phyloP scores from a whole-genome alignment of 2,797 vertebrate genomes.

The Buphagus erythrorhynchus region DNA sequence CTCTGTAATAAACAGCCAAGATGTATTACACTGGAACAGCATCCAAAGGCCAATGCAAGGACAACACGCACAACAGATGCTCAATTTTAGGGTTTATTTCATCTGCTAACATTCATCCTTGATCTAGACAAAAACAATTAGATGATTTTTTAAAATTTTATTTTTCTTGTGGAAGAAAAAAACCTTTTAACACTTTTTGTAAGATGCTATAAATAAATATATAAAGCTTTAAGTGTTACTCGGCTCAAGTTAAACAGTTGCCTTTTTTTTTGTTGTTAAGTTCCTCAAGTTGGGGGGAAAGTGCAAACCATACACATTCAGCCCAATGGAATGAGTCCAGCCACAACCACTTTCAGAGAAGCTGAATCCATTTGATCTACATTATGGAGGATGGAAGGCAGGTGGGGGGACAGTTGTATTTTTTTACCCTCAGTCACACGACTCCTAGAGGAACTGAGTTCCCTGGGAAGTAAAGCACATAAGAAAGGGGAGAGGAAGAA shows the following conservation, averaged over 20 bases:
- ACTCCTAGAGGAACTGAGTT: not conserved
- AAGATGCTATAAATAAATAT: conserved; percentile 83
- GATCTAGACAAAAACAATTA: conserved; percentile 76
- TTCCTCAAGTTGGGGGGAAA: conserved; percentile 10
- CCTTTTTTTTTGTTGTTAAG: conserved; percentile 28
- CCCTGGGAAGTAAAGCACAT: not conserved
- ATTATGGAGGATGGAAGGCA: not conserved
- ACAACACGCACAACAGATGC: not conserved
- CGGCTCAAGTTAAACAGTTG: conserved; percentile 68
- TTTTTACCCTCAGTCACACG: not conserved
- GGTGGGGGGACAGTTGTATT: not conserved
- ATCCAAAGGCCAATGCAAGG: not conserved
- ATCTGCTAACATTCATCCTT: conserved; percentile 77
- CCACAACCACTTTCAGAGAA: not conserved
- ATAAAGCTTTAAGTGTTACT: conserved; percentile 76
- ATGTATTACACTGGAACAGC: not conserved
- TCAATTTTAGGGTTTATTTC: conserved; percentile 78
- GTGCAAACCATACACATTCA: conserved; percentile 59
- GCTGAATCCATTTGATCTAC: conserved; percentile 13
- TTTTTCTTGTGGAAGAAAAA: conserved; percentile 63
- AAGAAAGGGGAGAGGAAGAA: not conserved
- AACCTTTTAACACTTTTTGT: conserved; percentile 51
- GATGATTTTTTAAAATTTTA: conserved; percentile 40
- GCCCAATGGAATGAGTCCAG: conserved; percentile 9
- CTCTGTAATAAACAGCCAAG: not conserved